Base-by-base conservation (phyloP, 2,888 invertebrate species). In the Apodemia duryi region DNA sequence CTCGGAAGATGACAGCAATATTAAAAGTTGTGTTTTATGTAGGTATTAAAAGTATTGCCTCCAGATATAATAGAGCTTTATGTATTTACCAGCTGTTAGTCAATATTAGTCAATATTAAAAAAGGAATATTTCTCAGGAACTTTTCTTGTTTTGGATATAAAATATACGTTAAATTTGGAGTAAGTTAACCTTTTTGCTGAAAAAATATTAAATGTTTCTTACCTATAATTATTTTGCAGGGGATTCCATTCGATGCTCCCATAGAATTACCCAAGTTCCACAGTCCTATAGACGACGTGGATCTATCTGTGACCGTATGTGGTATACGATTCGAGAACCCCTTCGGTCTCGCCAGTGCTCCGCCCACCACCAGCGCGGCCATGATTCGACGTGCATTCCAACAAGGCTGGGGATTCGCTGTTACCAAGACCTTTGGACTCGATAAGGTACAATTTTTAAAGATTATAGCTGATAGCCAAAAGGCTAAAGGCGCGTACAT, bases 351-450 rank as follows among this genome's bases (percentile, higher is more conserved):
- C 69, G 99, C 99, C 2, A 98, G 98, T 64, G 99, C 99, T 0
- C 98, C 99, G 1, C 99, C 99, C 3, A 97, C 98, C 6, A 99
- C 99, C 1, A 95, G 96, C 67, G 94, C 97, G 3, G 95, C 98
- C 0, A 99, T 99, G 99, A 98, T 99, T 62, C 92, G 99, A 5
- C 92, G 99, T 69, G 96, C 97, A 21, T 99, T 99, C 82, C 95
- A 98, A 82, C 97, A 97, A 73, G 99, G 99, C 1, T 99, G 99
- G 99, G 97, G 96, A 0, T 99, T 98, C 81, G 97, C 95, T n/a
- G 96, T 99, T 1, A 99, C 99, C 0, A 99, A 99, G 91, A 99
- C 99, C 0, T 99, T 98, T 82, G 94, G 96, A 3, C 91, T 99
- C 21, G 97, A 98, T 82, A 99, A 99, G 94, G 97, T 97, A 71